phyloP scores from a whole-genome alignment of 53 echinoderm and acorn worm species.

The Echinometra lucunter region DNA sequence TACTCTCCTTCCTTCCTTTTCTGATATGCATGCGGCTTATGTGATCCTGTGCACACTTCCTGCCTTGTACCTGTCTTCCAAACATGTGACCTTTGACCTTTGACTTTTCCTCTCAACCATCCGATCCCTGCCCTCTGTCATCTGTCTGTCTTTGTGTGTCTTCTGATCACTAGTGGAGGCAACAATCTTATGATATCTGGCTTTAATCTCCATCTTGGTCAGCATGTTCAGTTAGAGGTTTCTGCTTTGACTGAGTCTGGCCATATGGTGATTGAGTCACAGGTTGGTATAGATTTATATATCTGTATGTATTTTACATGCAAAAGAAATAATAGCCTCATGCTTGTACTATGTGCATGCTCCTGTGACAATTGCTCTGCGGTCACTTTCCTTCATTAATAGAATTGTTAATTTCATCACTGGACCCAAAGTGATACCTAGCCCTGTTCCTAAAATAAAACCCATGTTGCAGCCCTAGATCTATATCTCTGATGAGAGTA shows the following conservation, averaged over 20 bases:
- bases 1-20: conserved; percentile 26
- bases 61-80: neutral
- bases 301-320: neutral
- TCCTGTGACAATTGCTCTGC: no score
- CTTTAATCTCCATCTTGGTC: conserved; percentile 66
- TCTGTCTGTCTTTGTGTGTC: neutral
- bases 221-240: conserved; percentile 48
- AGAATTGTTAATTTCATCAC: no score
- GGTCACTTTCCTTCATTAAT: no score
- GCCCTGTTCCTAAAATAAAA: no score
- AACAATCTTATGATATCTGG: conserved; percentile 46
- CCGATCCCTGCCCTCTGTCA: neutral
- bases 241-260: conserved; percentile 29
- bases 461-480: no score
- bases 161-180: conserved; percentile 65
- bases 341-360: no score
- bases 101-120: conserved; percentile 13
- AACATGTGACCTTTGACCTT: conserved; percentile 19
- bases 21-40: conserved; percentile 9
- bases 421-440: no score
- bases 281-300: conserved; percentile 8
- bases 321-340: no score
- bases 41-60: conserved; percentile 11
- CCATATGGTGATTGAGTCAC: neutral
- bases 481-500: no score